Evolutionary conservation across 2,888 invertebrate genomes (phyloP), one percentile per base, ranked within the genome.

Genomic region (Latrodectus hesperus): DNA sequence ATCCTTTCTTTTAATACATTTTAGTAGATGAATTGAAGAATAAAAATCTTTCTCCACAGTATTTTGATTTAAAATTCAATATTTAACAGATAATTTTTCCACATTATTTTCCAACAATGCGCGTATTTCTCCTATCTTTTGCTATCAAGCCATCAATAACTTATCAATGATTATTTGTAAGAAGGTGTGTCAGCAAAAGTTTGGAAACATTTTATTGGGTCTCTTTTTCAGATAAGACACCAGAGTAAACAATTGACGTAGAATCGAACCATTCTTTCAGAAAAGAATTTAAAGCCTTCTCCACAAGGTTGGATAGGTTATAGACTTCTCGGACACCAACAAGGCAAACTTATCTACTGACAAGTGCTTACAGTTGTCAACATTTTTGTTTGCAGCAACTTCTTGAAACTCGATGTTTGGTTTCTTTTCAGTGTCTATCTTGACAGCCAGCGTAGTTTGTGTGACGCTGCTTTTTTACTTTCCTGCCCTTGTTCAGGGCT

Each of bases 191-290:
- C 67, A 16, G 22, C 16, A 67, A 14, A 26, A 38, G 49, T 55
- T 55, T n/a, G 49, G 14, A 26, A 9, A 16, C 38, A 14, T 49
- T 16, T 53, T 78, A 68, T 70, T 52, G 67, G 9, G 0, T 11
- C 17, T 64, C 22, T 11, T 16, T 60, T 60, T 11, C 12, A 11
- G 81, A 81, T 81, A 81, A 81, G 67, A 12, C 6, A 6, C 22
- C 22, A 51, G 53, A 53, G 26, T 53, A 81, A 81, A 73, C 73
- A 73, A 1, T 16, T 81, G 74, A 81, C 81, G 81, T 81, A 53
- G 38, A 65, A 81, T 81, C 81, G 67, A n/a, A 81, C 81, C 81
- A 81, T 51, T 11, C 64, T 81, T 17, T 52, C 60, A 16, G 16
- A 64, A 38, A 67, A 12, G 52, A 38, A 52, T 67, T 81, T 81